Evolutionary conservation across 2,888 invertebrate genomes (phyloP), one percentile per base, ranked within the genome.

Genomic region (Epirrita christyi): DNA sequence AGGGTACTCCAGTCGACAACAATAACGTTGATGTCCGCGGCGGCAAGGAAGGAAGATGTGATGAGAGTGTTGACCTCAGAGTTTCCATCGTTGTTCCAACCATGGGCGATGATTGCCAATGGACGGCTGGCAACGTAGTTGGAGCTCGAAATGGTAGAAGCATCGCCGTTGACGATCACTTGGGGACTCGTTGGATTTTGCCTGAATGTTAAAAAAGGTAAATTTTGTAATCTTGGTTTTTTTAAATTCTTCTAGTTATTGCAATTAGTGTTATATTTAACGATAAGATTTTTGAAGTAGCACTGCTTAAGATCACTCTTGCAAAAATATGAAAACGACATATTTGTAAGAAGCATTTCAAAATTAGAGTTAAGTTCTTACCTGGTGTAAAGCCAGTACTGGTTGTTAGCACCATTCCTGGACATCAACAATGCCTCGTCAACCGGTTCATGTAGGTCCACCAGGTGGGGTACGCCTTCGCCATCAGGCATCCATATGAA

Each of bases 401-500:
- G 72, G 61, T 89, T 90, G 57, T 83, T 72, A 10, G 81, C 83
- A 8, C 86, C 87, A 59, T 81, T 86, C 59, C 82, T 83, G n/a
- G 68, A 15, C 0, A 44, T 52, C 1, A 76, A 28, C 0, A 72
- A 2, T 0, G 32, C 44, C 8, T 76, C 61, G 14, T 81, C 72
- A 0, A 76, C 76, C 0, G 78, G 80, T 10, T 72, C 78, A 0
- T 78, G 63, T 1, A 91, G 70, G 63, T 92, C 90, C 5, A 88
- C 86, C 1, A 92, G 72, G 10, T 21, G 21, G 2, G 0, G 76
- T 71, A 0, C 85, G 83, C 84, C 87, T 0, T 86, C 74, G n/a
- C 83, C 81, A 68, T 91, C 84, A 1, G 87, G 83, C 81, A 91
- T 88, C 88, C 89, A 91, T 50, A 91, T 77, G 67, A 86, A 92